A percentile compares a stretch with the other conserved stretches of the same genome.
These are phyloP conservation scores for Thinocorus orbignyianus DNA, from an alignment of 2,113 vertebrate species.

Conservation along the genomic window DNA sequence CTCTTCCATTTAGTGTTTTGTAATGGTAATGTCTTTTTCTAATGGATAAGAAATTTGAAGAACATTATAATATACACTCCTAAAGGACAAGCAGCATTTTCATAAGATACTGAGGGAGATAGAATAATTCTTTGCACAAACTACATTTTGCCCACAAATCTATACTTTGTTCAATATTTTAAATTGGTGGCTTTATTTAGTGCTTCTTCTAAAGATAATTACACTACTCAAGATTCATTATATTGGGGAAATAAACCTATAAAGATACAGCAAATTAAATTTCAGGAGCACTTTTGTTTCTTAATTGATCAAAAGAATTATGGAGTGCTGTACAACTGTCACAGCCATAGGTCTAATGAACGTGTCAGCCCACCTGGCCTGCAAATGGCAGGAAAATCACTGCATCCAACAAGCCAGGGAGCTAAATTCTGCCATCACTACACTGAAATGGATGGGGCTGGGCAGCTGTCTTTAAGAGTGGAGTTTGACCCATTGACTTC, in stretches of 20 bases:
- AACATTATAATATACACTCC: not conserved
- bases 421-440: not conserved
- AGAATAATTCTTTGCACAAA: not conserved
- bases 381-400: not conserved
- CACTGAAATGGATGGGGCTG: not conserved
- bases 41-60: not conserved
- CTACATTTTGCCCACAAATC: not conserved
- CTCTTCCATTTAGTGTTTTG: not conserved
- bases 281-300: conserved; percentile 14
- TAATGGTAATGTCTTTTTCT: not conserved
- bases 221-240: not conserved
- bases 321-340: not conserved
- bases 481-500: not conserved
- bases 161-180: conserved; percentile 40
- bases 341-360: not conserved
- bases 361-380: not conserved
- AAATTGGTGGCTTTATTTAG: conserved; percentile 34
- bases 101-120: not conserved
- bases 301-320: conserved; percentile 37
- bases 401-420: not conserved
- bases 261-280: conserved; percentile 6
- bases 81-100: not conserved
- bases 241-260: not conserved
- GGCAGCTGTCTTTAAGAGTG: not conserved
- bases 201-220: conserved; percentile 35